A percentile compares a stretch with the other conserved stretches of the same genome.
These are phyloP conservation scores for Axinella damicornis DNA, from an alignment of 37 sponge, comb jelly and placozoan genomes.

Conservation along the genomic window DNA sequence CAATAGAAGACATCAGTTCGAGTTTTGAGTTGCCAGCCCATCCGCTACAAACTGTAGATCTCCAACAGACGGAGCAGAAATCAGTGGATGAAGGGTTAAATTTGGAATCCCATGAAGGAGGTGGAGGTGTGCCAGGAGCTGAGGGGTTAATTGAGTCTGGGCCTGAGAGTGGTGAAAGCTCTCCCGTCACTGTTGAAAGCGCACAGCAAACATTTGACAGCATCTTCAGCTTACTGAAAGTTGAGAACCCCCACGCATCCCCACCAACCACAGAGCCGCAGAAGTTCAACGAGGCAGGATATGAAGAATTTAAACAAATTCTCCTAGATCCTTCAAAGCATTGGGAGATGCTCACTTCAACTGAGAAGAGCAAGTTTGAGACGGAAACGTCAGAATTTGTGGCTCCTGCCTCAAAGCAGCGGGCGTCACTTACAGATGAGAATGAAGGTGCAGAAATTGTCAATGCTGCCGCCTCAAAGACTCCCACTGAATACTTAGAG, in stretches of 20 bases:
- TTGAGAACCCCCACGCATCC: constrained; percentile 1
- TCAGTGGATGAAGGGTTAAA: no score
- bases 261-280: no score
- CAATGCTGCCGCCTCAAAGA: constrained; percentile 10
- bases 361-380: constrained; percentile 1
- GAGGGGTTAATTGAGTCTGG: neutral
- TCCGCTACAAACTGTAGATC: no score
- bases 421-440: neutral
- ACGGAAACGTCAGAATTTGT: no score
- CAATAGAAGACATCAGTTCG: no score
- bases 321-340: constrained; percentile 19
- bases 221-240: constrained; percentile 13
- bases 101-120: neutral
- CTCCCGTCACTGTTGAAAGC: no score
- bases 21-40: no score
- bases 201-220: neutral
- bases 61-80: no score
- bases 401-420: no score
- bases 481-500: constrained; percentile 10
- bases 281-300: neutral
- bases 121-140: neutral
- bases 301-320: constrained; percentile 18
- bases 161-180: no score
- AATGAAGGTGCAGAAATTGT: neutral
- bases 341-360: neutral